These are phyloP conservation scores for Leontocebus nigricollis DNA, from an alignment of 2,797 vertebrate genomes.

Conservation along the genomic window DNA sequence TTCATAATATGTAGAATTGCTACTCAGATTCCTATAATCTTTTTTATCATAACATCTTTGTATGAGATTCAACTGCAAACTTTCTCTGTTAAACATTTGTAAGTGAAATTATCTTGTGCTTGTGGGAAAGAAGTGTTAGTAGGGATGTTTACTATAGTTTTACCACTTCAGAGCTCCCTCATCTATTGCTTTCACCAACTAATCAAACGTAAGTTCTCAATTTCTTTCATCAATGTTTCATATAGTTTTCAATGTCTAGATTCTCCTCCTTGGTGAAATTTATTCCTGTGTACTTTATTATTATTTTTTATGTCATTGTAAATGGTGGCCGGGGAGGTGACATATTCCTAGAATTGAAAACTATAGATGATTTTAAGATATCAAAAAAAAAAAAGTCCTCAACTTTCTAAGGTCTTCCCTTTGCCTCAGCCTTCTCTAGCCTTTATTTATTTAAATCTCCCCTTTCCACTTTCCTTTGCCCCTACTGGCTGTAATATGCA, in stretches of 20 bases:
- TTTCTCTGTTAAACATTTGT: background rate
- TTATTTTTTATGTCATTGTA: background rate
- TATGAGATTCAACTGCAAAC: background rate
- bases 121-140: fast-evolving
- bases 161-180: fast-evolving
- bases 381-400: background rate
- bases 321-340: background rate
- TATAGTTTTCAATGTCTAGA: background rate
- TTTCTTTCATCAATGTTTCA: background rate
- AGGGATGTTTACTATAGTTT: background rate
- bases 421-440: fast-evolving
- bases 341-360: background rate
- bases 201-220: background rate
- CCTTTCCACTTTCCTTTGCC: background rate
- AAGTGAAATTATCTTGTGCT: background rate
- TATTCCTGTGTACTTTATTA: background rate
- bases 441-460: background rate
- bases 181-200: background rate
- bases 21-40: background rate
- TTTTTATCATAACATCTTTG: background rate
- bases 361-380: background rate
- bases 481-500: background rate
- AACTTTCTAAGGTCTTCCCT: background rate
- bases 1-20: background rate
- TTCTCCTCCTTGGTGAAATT: background rate